phyloP scores from a whole-genome alignment of 92 coral and sea anemone species.

The Phenganax subtilis region DNA sequence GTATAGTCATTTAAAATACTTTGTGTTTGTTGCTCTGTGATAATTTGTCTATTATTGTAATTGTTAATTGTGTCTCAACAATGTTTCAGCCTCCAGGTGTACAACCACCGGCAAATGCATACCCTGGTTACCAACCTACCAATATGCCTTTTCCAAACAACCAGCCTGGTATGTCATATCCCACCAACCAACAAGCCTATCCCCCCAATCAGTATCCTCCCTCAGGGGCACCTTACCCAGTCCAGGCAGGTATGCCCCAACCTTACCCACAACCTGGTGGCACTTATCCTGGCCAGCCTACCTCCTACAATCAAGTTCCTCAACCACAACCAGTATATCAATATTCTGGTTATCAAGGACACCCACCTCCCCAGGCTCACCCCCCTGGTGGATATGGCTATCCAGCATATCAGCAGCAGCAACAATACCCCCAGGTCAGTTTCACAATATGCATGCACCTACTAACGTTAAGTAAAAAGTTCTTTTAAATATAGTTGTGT shows the following conservation, averaged over 20 bases:
- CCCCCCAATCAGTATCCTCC: slow-evolving; percentile 14
- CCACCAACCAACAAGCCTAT: slow-evolving; percentile 5
- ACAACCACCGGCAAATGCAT: not conserved
- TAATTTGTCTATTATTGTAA: no score
- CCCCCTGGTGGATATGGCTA: slow-evolving; percentile 26
- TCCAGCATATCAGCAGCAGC: slow-evolving; percentile 59
- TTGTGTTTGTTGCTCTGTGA: no score
- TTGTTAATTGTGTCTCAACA: no score
- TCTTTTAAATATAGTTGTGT: not conserved
- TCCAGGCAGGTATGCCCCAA: slow-evolving; percentile 43
- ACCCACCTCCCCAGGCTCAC: slow-evolving; percentile 38
- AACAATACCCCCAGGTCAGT: slow-evolving; percentile 30
- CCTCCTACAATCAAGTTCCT: slow-evolving; percentile 23
- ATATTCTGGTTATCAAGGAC: slow-evolving; percentile 45
- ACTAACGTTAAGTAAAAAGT: not conserved
- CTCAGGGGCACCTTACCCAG: slow-evolving; percentile 41
- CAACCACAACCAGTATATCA: slow-evolving; percentile 28
- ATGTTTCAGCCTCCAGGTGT: slow-evolving; percentile 6
- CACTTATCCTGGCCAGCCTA: slow-evolving; percentile 26
- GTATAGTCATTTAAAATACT: no score
- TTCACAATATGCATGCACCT: no score
- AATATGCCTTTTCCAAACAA: slow-evolving; percentile 20
- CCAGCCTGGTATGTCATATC: slow-evolving; percentile 18
- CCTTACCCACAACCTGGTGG: slow-evolving; percentile 36
- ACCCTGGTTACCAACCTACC: slow-evolving; percentile 13